These are phyloP conservation scores for human DNA, from an alignment of 2,113 vertebrate genomes.

Conservation along the genomic window GRCh38 chr11:131684501-131685000, in stretches of 20 bases:
- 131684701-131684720: not conserved
- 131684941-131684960: not conserved
- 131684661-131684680: not conserved
- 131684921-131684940: rapidly evolving
- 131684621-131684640: not conserved
- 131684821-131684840: not conserved
- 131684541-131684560: rapidly evolving
- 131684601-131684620: not conserved
- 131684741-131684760: not conserved
- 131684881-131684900: too few species aligned
- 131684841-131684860: not conserved
- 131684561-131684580: rapidly evolving
- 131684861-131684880: too few species aligned
- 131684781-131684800: rapidly evolving
- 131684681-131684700: not conserved
- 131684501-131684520: not conserved
- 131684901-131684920: rapidly evolving
- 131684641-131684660: rapidly evolving
- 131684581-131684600: rapidly evolving
- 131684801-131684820: not conserved
- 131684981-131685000: too few species aligned
- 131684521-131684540: not conserved
- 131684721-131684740: not conserved
- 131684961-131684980: rapidly evolving
- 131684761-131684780: rapidly evolving